Conservation (phyloP, 2,113 vertebrate species). For the Xenus cinereus region DNA sequence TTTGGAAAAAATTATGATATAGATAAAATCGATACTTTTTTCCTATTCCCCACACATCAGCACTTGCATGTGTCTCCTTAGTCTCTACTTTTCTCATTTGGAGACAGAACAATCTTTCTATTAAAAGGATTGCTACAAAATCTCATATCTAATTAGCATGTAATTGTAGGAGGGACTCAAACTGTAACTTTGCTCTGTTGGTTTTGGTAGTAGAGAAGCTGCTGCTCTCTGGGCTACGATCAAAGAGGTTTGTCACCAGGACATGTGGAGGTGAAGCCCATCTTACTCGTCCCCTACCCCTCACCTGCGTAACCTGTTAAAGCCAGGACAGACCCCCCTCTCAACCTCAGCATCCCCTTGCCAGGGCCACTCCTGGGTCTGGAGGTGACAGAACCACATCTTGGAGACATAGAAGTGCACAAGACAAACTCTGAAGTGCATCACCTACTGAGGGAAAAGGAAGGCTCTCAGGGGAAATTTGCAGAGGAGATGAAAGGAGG, state of each 20-base stretch:
- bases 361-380: background rate
- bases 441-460: background rate
- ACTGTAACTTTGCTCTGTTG: background rate
- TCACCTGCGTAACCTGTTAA: background rate
- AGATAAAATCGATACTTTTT: slow-evolving; percentile 6
- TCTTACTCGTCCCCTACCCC: background rate
- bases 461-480: background rate
- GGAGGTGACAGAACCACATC: background rate
- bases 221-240: background rate
- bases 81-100: background rate
- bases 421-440: background rate
- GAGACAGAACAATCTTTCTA: background rate
- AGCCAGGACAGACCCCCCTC: background rate
- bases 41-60: background rate
- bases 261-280: background rate
- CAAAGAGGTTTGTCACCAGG: background rate
- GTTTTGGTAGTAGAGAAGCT: background rate
- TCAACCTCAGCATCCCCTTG: background rate
- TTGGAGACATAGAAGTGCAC: background rate
- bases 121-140: background rate
- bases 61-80: background rate
- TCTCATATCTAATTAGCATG: background rate
- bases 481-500: background rate
- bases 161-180: background rate
- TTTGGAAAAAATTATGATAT: background rate